A percentile compares a stretch with the other conserved stretches of the same genome.
These are phyloP conservation scores for Naso thynnoides DNA, from an alignment of 2,797 vertebrate genomes.

Conservation along the genomic window DNA sequence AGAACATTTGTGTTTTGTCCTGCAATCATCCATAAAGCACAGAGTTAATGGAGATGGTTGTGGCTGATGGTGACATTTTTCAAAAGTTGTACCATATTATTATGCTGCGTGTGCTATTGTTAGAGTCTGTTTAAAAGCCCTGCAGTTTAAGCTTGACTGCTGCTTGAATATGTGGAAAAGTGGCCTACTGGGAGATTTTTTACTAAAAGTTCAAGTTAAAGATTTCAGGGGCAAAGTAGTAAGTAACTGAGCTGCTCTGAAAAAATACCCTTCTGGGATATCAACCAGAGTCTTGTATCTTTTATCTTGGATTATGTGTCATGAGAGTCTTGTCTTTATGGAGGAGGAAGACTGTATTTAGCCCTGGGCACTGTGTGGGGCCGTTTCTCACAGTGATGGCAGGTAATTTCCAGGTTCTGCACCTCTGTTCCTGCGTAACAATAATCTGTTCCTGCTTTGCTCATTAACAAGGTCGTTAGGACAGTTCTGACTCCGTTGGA, in stretches of 20 bases:
- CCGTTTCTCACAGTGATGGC: slow-evolving; percentile 68
- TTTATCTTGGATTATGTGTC: slow-evolving; percentile 29
- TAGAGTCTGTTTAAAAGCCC: background rate
- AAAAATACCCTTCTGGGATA: slow-evolving; percentile 23
- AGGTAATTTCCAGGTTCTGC: slow-evolving; percentile 72
- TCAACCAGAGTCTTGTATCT: slow-evolving; percentile 30
- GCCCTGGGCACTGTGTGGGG: slow-evolving; percentile 46
- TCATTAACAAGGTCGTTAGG: slow-evolving; percentile 56
- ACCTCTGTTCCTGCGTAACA: slow-evolving; percentile 53
- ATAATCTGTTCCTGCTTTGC: slow-evolving; percentile 47
- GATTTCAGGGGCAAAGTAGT: slow-evolving; percentile 22
- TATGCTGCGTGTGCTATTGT: background rate
- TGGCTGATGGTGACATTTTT: background rate
- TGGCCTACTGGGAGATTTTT: background rate
- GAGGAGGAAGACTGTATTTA: slow-evolving; percentile 47
- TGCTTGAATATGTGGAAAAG: slow-evolving; percentile 18
- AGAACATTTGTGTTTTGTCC: no score
- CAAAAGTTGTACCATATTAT: background rate
- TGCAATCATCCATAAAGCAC: background rate
- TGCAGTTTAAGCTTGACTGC: slow-evolving; percentile 12
- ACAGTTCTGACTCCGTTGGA: slow-evolving; percentile 31
- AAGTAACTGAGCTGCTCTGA: slow-evolving; percentile 3
- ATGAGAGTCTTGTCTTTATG: slow-evolving; percentile 31
- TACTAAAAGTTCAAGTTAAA: slow-evolving; percentile 23
- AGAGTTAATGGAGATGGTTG: background rate